Evolutionary conservation across 64 coral and sea anemone species (phyloP), one percentile per base, ranked within the genome.

Genomic region (Montipora cactus): DNA sequence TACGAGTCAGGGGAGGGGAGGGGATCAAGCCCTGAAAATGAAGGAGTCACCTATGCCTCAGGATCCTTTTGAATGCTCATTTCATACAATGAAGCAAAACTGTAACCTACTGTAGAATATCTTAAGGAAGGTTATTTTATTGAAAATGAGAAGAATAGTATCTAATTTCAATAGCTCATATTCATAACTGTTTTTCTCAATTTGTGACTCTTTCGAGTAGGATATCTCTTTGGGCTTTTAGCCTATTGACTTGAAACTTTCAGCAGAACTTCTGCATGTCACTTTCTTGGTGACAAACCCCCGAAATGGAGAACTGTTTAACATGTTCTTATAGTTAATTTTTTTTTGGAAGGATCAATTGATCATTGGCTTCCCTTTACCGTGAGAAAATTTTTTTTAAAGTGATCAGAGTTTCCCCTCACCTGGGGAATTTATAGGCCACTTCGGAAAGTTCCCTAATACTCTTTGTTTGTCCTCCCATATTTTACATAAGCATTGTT

Each of bases 141-240:
- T 28, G 14, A 15, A 69, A 64, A 87, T 49, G 53, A 57, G 51
- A 10, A 44, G 44, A 25, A 50, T n/a, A 44, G 20, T 57, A 64
- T 28, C 11, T 87, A 67, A 44, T 57, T 9, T 22, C 37, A 57
- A 8, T 57, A 64, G n/a, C 59, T 61, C n/a, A 73, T 15, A 1
- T 87, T 87, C n/a, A 71, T 22, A 61, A n/a, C 62, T 45, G 44
- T 73, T 87, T 70, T 87, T 87, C 83, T 87, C 16, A 69, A 66
- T 2, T 76, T 76, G 74, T 46, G 74, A 76, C 44, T 25, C 20
- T 76, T 76, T 22, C 44, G 8, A 22, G 44, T 14, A 76, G 20
- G 74, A 76, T 57, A 57, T 57, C 53, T 57, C 6, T 57, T 57
- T 57, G 53, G 53, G 53, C 2, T 76, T 76, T 76, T 76, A 46